phyloP scores from a whole-genome alignment of 2,797 vertebrate species.

The Melanotaenia trifasciata region DNA sequence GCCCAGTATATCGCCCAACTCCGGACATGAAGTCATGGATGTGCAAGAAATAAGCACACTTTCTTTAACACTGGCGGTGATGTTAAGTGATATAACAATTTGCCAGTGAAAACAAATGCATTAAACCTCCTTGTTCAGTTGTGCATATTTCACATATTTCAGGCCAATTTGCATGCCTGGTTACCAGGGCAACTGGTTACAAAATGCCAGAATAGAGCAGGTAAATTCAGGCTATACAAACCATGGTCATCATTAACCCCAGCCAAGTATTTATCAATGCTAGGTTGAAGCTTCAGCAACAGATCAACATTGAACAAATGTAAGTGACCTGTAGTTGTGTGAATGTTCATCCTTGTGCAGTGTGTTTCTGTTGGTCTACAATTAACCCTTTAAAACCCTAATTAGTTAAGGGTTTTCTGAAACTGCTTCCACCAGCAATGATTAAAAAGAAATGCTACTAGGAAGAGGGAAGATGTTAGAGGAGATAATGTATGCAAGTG shows the following conservation, averaged over 20 bases:
- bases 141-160: not conserved
- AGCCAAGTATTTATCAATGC: not conserved
- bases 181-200: not conserved
- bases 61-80: not conserved
- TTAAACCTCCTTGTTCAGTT: not conserved
- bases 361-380: not conserved
- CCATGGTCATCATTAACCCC: not conserved
- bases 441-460: not conserved
- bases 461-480: not conserved
- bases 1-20: not conserved
- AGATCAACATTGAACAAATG: not conserved
- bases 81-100: not conserved
- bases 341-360: not conserved
- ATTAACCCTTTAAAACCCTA: too few relatives aligned
- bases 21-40: not conserved
- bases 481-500: not conserved
- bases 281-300: not conserved
- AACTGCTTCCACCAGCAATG: not conserved
- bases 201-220: not conserved
- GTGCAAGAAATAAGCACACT: not conserved
- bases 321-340: not conserved
- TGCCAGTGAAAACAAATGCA: not conserved
- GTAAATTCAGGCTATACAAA: not conserved
- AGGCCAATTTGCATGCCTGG: not conserved
- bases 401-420: not conserved